Evolutionary conservation across 2,797 vertebrate species (phyloP).

Genomic region (Coluber constrictor): DNA sequence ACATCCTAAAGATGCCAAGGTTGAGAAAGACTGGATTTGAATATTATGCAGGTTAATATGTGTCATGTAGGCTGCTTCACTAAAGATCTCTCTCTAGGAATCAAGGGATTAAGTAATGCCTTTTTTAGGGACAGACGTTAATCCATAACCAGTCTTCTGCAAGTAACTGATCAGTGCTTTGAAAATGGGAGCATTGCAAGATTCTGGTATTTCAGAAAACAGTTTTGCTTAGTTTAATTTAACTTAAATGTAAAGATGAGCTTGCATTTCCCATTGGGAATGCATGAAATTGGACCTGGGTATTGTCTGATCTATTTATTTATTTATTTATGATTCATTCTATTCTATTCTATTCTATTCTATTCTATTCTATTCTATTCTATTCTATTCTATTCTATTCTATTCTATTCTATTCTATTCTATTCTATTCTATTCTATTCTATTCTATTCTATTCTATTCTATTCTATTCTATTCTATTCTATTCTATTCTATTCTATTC

Average conservation of each 20-base stretch:
- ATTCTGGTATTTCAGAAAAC: background rate
- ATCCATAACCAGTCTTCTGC: background rate
- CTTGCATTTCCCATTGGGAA: background rate
- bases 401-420: no score
- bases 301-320: background rate
- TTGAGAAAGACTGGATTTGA: background rate
- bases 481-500: no score
- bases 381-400: no score
- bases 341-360: no score
- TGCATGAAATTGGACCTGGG: background rate
- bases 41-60: background rate
- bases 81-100: background rate
- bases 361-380: no score
- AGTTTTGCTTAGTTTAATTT: background rate
- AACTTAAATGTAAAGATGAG: background rate
- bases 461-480: no score
- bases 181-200: background rate
- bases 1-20: background rate
- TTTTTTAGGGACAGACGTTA: background rate
- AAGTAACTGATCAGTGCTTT: background rate
- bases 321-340: no score
- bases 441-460: no score
- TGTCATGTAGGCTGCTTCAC: background rate
- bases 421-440: no score
- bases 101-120: background rate